These are phyloP conservation scores for Hippopotamyrus pictus DNA, from an alignment of 2,797 vertebrate species.

Conservation along the genomic window DNA sequence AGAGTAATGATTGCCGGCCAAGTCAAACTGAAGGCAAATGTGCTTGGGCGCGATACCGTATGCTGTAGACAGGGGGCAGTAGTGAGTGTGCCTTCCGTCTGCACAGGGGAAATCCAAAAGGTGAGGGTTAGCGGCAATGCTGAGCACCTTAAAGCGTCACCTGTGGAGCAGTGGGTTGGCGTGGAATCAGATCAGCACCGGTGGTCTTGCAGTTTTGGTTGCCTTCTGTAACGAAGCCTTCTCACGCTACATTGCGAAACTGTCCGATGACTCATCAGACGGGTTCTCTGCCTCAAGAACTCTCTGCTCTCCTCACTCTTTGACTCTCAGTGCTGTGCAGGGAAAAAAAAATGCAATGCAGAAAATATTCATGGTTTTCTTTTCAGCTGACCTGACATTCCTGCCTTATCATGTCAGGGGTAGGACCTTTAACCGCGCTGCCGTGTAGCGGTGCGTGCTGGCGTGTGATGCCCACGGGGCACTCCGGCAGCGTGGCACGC, in stretches of 20 bases:
- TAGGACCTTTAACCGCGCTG: not conserved
- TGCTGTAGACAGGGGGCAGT: not conserved
- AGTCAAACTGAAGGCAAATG: not conserved
- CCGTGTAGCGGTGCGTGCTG: not conserved
- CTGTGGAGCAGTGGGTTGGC: not conserved
- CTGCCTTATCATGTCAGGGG: not conserved
- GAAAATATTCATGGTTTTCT: not conserved
- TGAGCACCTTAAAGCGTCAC: not conserved
- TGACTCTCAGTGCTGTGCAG: not conserved
- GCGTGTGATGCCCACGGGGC: not conserved
- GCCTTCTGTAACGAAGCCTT: not conserved
- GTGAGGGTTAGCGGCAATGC: not conserved
- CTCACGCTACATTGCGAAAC: not conserved
- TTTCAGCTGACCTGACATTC: conserved; percentile 5
- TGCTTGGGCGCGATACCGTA: not conserved
- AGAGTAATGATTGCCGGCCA: not conserved
- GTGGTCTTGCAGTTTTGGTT: not conserved
- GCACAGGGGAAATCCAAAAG: not conserved
- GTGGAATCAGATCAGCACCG: not conserved
- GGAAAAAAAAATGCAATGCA: not conserved
- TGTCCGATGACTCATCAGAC: not conserved
- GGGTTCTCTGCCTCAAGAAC: not conserved
- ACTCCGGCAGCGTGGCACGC: not conserved
- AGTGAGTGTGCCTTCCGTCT: not conserved
- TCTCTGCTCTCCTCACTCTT: not conserved